A percentile compares a stretch with the other conserved stretches of the same genome.
phyloP scores from a whole-genome alignment of 2,797 vertebrate species.

The Martes flavigula region DNA sequence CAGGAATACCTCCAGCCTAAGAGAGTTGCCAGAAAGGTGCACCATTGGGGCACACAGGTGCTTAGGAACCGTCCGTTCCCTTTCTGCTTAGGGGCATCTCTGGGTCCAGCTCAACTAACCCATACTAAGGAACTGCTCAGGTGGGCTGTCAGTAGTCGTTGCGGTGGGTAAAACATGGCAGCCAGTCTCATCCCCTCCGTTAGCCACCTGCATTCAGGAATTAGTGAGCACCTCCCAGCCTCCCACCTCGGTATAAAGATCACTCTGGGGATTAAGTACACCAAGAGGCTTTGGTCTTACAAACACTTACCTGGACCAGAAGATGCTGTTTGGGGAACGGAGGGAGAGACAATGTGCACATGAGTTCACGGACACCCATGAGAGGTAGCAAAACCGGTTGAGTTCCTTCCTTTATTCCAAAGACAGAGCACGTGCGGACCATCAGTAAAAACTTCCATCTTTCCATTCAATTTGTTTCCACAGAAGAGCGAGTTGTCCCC shows the following conservation, averaged over 20 bases:
- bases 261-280: background rate
- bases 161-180: background rate
- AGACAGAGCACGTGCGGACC: background rate
- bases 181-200: background rate
- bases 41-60: background rate
- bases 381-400: background rate
- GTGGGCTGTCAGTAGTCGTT: background rate
- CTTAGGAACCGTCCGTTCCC: background rate
- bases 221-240: background rate
- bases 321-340: background rate
- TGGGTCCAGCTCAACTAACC: background rate
- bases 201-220: background rate
- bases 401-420: background rate
- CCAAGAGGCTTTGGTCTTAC: background rate
- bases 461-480: slow-evolving; percentile 75
- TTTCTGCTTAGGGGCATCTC: background rate
- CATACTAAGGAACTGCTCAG: background rate
- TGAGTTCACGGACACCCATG: background rate
- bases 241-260: background rate
- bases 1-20: background rate
- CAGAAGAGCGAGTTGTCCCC: slow-evolving; percentile 97
- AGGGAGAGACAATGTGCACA: background rate
- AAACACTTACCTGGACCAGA: background rate
- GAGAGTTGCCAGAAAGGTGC: background rate
- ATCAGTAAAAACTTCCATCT: slow-evolving; percentile 55